Evolutionary conservation across 1,140 invertebrate species (phyloP).

Genomic region (Neuroterus valhalla): DNA sequence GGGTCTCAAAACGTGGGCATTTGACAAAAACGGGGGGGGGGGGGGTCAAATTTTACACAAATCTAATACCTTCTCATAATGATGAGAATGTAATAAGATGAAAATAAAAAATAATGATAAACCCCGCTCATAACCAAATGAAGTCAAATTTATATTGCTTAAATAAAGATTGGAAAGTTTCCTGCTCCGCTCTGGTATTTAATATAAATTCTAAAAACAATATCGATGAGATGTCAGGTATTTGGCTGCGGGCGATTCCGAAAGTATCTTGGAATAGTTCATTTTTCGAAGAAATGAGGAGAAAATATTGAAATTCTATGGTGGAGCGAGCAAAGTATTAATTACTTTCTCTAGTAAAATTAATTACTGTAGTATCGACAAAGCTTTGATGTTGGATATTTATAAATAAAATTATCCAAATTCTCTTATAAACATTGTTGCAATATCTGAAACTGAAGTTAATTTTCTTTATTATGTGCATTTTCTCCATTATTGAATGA

Average conservation of each 20-base stretch:
- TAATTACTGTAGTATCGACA: background rate
- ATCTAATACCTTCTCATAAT: no score
- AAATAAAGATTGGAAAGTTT: background rate
- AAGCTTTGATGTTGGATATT: background rate
- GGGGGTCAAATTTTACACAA: no score
- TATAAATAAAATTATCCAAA: background rate
- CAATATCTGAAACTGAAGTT: no score
- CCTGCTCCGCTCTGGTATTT: background rate
- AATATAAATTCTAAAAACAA: conserved; percentile 28
- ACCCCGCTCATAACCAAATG: background rate
- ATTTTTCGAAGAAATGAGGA: background rate
- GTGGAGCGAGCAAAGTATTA: conserved; percentile 9
- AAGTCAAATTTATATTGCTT: background rate
- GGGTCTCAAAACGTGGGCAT: no score
- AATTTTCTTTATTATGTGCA: no score
- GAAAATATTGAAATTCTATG: conserved; percentile 24
- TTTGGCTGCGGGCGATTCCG: conserved; percentile 18
- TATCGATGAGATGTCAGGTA: conserved; percentile 29
- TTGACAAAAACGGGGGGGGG: no score
- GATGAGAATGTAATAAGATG: no score
- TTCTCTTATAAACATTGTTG: background rate
- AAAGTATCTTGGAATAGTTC: background rate
- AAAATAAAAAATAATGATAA: no score
- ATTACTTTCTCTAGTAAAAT: conserved; percentile 1
- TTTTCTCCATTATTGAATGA: no score